These are phyloP conservation scores for Nemopilema nomurai DNA, from an alignment of 30 jellyfish, hydroid and myxozoan species.

Conservation along the genomic window DNA sequence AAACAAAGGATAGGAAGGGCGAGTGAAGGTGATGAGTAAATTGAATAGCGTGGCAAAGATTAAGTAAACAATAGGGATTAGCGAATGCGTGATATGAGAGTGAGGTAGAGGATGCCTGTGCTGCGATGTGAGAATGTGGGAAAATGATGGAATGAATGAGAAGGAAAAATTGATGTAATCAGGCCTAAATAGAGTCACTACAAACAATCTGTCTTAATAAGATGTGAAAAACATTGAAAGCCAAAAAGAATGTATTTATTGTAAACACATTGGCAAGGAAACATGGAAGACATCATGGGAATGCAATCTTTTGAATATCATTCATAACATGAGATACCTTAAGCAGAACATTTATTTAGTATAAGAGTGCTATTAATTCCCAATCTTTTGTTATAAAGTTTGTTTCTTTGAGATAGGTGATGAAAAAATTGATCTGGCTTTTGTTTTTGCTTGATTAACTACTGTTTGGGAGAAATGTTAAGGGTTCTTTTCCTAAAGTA, in stretches of 20 bases:
- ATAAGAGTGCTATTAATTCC: background rate
- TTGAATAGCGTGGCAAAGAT: no score
- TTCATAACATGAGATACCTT: background rate
- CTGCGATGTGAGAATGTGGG: no score
- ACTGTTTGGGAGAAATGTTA: background rate
- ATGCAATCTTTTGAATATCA: background rate
- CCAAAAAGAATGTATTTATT: background rate
- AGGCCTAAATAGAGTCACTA: no score
- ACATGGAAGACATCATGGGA: background rate
- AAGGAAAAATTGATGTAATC: background rate
- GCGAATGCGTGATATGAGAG: no score
- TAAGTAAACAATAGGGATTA: no score
- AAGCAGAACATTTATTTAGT: background rate
- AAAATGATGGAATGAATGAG: no score
- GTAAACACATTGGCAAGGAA: background rate
- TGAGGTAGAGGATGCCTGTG: no score
- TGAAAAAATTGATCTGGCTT: background rate
- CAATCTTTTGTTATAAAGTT: background rate
- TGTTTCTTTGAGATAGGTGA: background rate
- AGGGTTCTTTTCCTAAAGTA: background rate
- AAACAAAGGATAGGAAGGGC: no score
- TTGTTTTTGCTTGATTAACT: background rate
- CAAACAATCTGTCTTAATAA: background rate
- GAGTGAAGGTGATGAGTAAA: no score
- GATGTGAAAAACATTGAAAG: background rate